These are phyloP conservation scores for Bombus balteatus DNA, from an alignment of 1,140 invertebrate genomes.

Conservation along the genomic window DNA sequence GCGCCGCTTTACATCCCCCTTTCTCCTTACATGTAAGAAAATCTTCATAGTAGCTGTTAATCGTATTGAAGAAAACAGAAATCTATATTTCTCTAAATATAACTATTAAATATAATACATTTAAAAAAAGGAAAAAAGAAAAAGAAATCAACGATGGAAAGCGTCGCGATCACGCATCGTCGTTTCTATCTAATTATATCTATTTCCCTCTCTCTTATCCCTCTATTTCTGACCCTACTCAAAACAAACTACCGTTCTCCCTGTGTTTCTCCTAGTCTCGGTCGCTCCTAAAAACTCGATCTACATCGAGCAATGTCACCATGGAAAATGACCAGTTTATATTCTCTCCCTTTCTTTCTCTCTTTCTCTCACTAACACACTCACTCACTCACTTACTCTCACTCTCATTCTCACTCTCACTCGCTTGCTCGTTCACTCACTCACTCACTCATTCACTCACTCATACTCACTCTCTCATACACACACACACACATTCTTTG, in stretches of 20 bases:
- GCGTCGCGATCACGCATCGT: not conserved
- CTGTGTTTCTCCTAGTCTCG: too few species aligned
- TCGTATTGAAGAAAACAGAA: not conserved
- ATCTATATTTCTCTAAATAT: not conserved
- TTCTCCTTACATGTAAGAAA: not conserved
- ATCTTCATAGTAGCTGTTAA: not conserved
- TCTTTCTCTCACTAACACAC: not conserved
- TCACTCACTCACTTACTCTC: not conserved
- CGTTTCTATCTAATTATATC: not conserved
- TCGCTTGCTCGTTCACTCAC: too few species aligned
- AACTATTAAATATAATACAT: not conserved
- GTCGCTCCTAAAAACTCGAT: not conserved
- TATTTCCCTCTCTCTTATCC: not conserved
- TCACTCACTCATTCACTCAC: too few species aligned
- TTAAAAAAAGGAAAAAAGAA: not conserved
- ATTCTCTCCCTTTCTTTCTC: not conserved
- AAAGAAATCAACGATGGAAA: not conserved
- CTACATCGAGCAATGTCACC: not conserved
- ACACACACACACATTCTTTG: not conserved
- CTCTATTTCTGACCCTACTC: not conserved
- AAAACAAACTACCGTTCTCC: not conserved
- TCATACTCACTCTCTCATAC: not conserved
- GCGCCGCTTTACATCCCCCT: not conserved
- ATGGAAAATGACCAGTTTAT: too few species aligned
- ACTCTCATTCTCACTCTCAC: too few species aligned